Conservation (phyloP, 1,140 invertebrate species). For the Thaumetopoea pityocampa region DNA sequence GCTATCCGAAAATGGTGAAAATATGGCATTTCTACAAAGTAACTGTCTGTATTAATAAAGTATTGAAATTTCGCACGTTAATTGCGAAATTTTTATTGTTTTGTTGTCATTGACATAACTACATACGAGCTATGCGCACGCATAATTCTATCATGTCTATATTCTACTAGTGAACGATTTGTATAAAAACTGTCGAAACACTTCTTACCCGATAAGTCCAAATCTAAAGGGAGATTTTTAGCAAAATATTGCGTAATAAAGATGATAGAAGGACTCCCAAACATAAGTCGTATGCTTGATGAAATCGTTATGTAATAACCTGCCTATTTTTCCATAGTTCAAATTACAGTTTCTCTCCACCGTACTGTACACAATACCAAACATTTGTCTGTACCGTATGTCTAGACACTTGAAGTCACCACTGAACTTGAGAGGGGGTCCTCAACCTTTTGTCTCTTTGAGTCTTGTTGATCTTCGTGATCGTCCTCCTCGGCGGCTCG, state of each 20-base stretch:
- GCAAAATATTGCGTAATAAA: slow-evolving; percentile 12
- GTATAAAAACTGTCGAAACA: no score
- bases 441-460: slow-evolving; percentile 80
- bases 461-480: slow-evolving; percentile 59
- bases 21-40: no score
- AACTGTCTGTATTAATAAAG: no score
- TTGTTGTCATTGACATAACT: slow-evolving; percentile 3
- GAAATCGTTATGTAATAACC: slow-evolving; percentile 16
- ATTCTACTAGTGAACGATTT: slow-evolving; percentile 15
- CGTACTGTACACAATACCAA: slow-evolving; percentile 45
- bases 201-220: no score
- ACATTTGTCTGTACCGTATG: slow-evolving; percentile 34
- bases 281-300: slow-evolving; percentile 12
- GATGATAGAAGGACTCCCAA: slow-evolving; percentile 9
- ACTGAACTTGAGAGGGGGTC: slow-evolving; percentile 66
- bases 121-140: slow-evolving; percentile 22
- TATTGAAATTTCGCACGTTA: background rate
- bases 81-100: background rate
- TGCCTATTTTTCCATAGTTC: slow-evolving; percentile 23
- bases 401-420: slow-evolving; percentile 73
- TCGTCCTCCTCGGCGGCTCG: slow-evolving; percentile 67
- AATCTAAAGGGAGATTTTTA: slow-evolving; percentile 9
- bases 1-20: no score
- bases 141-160: slow-evolving; percentile 14
- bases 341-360: slow-evolving; percentile 34